Conservation (phyloP, 2,797 vertebrate species). For the Acestrorhynchus altus region DNA sequence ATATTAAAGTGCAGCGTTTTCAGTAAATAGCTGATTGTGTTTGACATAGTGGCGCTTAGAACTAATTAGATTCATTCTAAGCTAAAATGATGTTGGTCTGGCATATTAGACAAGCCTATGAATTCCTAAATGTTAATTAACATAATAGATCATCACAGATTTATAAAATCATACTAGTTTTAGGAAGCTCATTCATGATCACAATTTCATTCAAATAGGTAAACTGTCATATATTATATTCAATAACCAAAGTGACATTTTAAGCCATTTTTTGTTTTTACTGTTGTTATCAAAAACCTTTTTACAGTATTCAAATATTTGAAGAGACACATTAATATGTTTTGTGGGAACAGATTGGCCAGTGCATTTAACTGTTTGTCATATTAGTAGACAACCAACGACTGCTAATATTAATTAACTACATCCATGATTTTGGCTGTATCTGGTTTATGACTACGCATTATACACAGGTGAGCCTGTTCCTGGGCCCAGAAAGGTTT, state of each 20-base stretch:
- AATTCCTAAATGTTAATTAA: background rate
- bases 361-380: background rate
- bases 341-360: background rate
- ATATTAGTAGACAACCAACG: background rate
- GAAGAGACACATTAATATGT: too few species aligned
- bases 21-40: background rate
- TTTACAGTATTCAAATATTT: too few species aligned
- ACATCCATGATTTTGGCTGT: background rate
- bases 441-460: background rate
- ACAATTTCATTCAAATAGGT: too few species aligned
- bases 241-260: too few species aligned
- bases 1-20: background rate
- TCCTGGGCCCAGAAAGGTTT: too few species aligned
- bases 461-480: too few species aligned
- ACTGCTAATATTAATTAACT: background rate
- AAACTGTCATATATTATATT: too few species aligned
- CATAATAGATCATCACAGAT: background rate
- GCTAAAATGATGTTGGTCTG: background rate
- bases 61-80: background rate
- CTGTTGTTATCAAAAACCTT: too few species aligned
- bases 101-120: background rate
- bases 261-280: too few species aligned
- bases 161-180: too few species aligned
- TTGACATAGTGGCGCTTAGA: background rate
- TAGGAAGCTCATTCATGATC: too few species aligned